phyloP scores from a whole-genome alignment of 2,113 vertebrate genomes.

The Oreochromis aureus region DNA sequence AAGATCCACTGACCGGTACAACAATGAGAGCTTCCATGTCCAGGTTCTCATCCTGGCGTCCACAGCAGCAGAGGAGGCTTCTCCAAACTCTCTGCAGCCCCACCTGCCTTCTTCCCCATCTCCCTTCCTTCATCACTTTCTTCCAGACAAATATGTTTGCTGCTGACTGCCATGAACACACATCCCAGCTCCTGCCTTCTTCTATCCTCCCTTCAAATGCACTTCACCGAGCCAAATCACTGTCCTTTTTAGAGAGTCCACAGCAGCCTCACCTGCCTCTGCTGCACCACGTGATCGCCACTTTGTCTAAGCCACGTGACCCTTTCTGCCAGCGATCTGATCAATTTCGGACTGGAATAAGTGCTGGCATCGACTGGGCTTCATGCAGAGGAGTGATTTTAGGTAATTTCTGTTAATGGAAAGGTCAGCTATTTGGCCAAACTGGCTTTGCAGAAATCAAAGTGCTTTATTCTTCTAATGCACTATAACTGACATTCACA shows the following conservation, averaged over 20 bases:
- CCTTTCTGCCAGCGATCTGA: background rate
- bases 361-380: conserved; percentile 22
- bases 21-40: conserved; percentile 51
- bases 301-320: conserved; percentile 1
- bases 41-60: conserved; percentile 4
- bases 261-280: conserved; percentile 28
- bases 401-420: conserved; percentile 4
- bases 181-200: background rate
- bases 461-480: background rate
- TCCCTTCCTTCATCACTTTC: conserved; percentile 8
- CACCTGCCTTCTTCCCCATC: background rate
- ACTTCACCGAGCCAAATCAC: background rate
- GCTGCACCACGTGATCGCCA: conserved; percentile 3
- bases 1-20: conserved; percentile 55
- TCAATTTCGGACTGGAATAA: conserved; percentile 37
- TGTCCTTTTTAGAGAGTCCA: background rate
- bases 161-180: background rate
- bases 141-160: background rate
- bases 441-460: background rate
- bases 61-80: conserved; percentile 23
- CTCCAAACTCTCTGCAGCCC: conserved; percentile 12
- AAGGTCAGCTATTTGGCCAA: background rate
- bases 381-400: conserved; percentile 9
- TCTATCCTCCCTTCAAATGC: background rate
- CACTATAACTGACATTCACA: background rate